Conservation (phyloP, 2,113 vertebrate genomes). For the Bagarius yarrelli region DNA sequence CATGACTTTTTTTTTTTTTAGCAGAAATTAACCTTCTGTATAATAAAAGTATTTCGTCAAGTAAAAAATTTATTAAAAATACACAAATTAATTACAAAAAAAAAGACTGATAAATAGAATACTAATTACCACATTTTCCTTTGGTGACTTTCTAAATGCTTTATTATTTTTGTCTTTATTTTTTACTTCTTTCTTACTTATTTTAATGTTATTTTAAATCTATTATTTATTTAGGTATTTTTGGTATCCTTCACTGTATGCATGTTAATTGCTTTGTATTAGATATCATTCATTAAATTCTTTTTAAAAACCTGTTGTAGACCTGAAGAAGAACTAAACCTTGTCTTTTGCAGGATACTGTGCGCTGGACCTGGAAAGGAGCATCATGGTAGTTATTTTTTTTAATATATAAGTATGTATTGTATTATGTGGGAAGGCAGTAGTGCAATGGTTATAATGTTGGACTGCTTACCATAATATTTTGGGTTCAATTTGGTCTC, state of each 20-base stretch:
- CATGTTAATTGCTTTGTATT: background rate
- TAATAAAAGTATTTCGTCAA: no score
- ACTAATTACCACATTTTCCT: background rate
- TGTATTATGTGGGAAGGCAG: no score
- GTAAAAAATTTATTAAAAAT: no score
- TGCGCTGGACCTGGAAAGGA: constrained; percentile 76
- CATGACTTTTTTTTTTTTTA: no score
- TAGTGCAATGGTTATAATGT: no score
- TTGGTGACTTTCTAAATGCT: background rate
- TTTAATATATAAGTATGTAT: background rate
- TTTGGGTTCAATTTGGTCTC: no score
- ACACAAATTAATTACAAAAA: no score
- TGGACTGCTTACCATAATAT: no score
- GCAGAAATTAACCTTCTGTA: no score
- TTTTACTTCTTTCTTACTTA: background rate
- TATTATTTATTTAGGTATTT: background rate
- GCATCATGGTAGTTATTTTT: constrained; percentile 61
- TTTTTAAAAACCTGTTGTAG: background rate
- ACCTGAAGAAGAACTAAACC: background rate
- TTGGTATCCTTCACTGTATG: background rate
- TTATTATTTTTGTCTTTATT: background rate
- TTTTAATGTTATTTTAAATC: no score
- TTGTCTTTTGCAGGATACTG: constrained; percentile 63
- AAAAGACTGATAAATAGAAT: background rate
- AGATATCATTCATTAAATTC: no score